Conservation (phyloP, 2,888 invertebrate species). For the Apeira syringaria region DNA sequence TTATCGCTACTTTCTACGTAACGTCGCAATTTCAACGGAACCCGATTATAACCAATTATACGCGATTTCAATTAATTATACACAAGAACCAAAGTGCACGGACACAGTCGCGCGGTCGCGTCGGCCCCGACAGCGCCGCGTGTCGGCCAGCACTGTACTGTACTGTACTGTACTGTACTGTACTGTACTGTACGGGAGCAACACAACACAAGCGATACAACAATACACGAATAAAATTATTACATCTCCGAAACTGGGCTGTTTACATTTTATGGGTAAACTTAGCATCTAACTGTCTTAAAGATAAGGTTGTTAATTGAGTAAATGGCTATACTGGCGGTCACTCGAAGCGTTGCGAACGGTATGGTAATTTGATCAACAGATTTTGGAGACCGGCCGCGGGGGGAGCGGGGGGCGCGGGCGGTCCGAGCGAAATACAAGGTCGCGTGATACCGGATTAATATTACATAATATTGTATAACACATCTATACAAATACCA, state of each 20-base stretch:
- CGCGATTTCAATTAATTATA: slow-evolving; percentile 39
- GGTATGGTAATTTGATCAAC: slow-evolving; percentile 56
- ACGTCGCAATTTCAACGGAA: slow-evolving; percentile 34
- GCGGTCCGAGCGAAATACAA: slow-evolving; percentile 41
- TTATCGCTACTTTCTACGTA: slow-evolving; percentile 21
- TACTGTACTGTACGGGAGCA: slow-evolving; percentile 47
- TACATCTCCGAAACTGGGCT: slow-evolving; percentile 30
- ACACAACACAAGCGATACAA: slow-evolving; percentile 38
- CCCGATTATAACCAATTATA: slow-evolving; percentile 38
- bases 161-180: no score
- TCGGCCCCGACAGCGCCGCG: slow-evolving; percentile 52
- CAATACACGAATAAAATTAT: slow-evolving; percentile 39
- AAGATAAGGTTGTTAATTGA: slow-evolving; percentile 29
- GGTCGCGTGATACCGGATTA: slow-evolving; percentile 51
- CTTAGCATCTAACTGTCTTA: slow-evolving; percentile 19
- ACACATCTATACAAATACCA: no score
- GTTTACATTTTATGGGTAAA: slow-evolving; percentile 21
- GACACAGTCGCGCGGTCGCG: slow-evolving; percentile 47
- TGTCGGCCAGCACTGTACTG: no score
- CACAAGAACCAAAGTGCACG: slow-evolving; percentile 42
- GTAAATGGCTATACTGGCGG: slow-evolving; percentile 21
- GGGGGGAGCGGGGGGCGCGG: no score
- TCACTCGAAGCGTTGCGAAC: slow-evolving; percentile 29
- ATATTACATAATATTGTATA: slow-evolving; percentile 24
- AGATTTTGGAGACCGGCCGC: slow-evolving; percentile 53